These are phyloP conservation scores for Conops quadrifasciatus DNA, from an alignment of 2,888 invertebrate species.

Conservation along the genomic window DNA sequence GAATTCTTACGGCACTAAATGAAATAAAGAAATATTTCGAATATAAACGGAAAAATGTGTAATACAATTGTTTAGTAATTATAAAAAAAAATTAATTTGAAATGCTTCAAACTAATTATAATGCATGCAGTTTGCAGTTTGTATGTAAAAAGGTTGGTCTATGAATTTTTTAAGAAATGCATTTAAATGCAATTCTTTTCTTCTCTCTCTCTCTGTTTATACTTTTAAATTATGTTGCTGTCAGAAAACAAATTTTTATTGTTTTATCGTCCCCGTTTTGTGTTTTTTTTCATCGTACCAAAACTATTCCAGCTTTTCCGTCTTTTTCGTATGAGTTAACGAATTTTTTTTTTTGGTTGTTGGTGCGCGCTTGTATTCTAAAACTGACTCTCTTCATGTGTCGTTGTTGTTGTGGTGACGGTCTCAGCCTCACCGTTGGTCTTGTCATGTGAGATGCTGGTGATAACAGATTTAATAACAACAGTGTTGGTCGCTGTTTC, in stretches of 20 bases:
- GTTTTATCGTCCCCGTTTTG: too few species aligned
- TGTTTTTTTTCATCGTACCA: too few species aligned
- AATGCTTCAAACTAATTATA: slow-evolving; percentile 8
- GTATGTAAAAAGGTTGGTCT: neutral
- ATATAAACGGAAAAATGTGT: slow-evolving; percentile 7
- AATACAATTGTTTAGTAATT: neutral
- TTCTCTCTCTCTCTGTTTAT: neutral
- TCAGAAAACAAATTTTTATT: too few species aligned
- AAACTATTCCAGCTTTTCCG: neutral
- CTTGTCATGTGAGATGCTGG: slow-evolving; percentile 63
- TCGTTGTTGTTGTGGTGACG: slow-evolving; percentile 55
- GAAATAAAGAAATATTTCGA: slow-evolving; percentile 15
- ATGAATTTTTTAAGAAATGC: too few species aligned
- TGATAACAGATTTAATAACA: slow-evolving; percentile 64
- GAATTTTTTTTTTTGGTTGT: slow-evolving; percentile 13
- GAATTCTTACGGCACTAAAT: slow-evolving; percentile 4
- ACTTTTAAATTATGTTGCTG: too few species aligned
- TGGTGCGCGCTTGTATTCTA: too few species aligned
- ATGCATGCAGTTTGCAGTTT: slow-evolving; percentile 6
- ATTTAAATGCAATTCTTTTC: slow-evolving; percentile 16
- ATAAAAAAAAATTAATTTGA: slow-evolving; percentile 8
- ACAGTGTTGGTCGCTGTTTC: slow-evolving; percentile 64
- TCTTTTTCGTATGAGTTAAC: neutral
- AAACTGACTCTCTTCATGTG: slow-evolving; percentile 63
- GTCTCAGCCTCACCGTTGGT: slow-evolving; percentile 62